Evolutionary conservation across 30 jellyfish, hydroid and myxozoan genomes (phyloP).

Genomic region (Sanderia malayensis): DNA sequence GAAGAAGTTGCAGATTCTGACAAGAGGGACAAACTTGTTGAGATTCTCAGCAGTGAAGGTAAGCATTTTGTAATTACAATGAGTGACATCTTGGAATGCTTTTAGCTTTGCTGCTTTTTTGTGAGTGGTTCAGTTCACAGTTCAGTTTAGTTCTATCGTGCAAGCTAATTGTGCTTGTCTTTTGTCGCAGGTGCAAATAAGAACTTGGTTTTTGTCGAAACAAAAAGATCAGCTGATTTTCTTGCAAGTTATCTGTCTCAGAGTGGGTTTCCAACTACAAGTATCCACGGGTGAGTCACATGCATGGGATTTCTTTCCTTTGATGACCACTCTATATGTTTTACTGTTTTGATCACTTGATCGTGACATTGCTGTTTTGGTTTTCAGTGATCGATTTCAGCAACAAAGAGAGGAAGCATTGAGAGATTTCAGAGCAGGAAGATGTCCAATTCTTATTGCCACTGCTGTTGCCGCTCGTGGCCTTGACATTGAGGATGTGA

Average conservation of each 20-base stretch:
- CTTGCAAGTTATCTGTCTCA: conserved; percentile 93
- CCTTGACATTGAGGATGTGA: conserved; percentile 94
- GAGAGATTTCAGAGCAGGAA: conserved; percentile 83
- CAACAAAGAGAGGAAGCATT: conserved; percentile 99
- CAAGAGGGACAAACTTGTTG: conserved; percentile 81
- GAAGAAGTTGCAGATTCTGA: conserved; percentile 68
- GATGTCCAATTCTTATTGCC: conserved; percentile 89
- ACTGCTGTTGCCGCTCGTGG: conserved; percentile 99
- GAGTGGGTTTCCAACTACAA: conserved; percentile 90
- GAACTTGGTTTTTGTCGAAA: conserved; percentile 93
- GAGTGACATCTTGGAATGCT: too few species aligned
- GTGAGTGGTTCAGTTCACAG: too few species aligned
- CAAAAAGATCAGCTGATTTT: conserved; percentile 94
- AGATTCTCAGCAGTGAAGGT: conserved; percentile 76
- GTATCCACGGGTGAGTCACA: conserved; percentile 92
- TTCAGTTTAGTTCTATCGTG: too few species aligned
- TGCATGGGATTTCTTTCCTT: too few species aligned
- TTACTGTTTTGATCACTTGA: too few species aligned
- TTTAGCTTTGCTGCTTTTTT: too few species aligned
- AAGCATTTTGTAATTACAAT: too few species aligned
- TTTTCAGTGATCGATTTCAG: conserved; percentile 92
- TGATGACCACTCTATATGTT: too few species aligned
- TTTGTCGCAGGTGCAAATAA: conserved; percentile 70
- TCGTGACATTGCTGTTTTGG: conserved; percentile 2
- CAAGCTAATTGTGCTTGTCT: too few species aligned